Base-by-base conservation (phyloP, 2,888 invertebrate genomes). In the Rapana venosa region DNA sequence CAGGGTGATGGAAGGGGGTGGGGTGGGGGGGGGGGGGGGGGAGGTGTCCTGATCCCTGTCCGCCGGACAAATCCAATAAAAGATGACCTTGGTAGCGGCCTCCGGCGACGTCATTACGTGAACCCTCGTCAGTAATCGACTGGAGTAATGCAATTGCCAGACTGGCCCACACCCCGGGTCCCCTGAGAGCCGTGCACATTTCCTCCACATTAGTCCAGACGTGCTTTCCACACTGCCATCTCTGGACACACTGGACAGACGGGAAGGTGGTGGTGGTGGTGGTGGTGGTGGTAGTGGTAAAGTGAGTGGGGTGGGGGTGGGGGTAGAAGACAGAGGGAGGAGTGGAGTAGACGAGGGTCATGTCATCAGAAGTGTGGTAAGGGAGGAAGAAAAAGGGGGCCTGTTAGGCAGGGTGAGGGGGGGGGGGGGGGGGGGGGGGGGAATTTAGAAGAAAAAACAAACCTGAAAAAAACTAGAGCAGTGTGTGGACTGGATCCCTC, bases 61-160 rank as follows among this genome's bases (percentile, higher is more conserved):
- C 84, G 84, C 84, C 58, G 84, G 84, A 84, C 84, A 84, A 84
- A 84, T 84, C 84, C 84, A 84, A 84, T 84, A 84, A 84, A 56
- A 56, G 84, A 84, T 84, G 84, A 84, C 84, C 84, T 84, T 84
- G 84, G 56, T 30, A 15, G 84, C 84, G 84, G n/a, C 84, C 84
- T 58, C 84, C 58, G 84, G 84, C 84, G 84, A n/a, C 84, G 84
- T 84, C 84, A 84, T 84, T 84, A 84, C 84, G 84, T 84, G 84
- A 84, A 84, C 84, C 58, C 84, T 84, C 84, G 84, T 56, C 84
- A 84, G 84, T 84, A 84, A 84, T 84, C 84, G 84, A 84, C 84
- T 84, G n/a, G 58, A 84, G 84, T 84, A 84, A 84, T 84, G 84
- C 84, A 84, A 84, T 84, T 84, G 84, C 56, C n/a, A 84, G 84